Evolutionary conservation across 2,113 vertebrate genomes (phyloP).

Genomic region (Lates calcarifer): DNA sequence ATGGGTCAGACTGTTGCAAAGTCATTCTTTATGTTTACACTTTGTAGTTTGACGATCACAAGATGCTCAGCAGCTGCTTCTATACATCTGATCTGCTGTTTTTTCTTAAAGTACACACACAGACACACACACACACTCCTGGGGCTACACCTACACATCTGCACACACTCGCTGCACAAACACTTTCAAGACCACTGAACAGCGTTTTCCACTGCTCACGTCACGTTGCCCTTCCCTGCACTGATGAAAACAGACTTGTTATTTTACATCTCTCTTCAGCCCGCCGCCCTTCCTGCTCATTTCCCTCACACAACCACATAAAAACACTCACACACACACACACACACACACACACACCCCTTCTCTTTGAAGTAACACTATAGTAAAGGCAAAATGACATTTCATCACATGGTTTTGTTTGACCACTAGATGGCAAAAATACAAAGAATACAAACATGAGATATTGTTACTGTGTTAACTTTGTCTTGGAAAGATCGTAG

Average conservation of each 20-base stretch:
- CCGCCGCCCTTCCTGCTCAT: slow-evolving; percentile 43
- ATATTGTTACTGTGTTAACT: too few relatives aligned
- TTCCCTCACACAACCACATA: slow-evolving; percentile 1
- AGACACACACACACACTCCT: background rate
- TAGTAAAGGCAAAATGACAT: background rate
- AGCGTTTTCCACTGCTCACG: slow-evolving; percentile 40
- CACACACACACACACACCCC: too few relatives aligned
- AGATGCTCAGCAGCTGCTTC: background rate
- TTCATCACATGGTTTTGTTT: background rate
- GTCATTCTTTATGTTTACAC: too few relatives aligned
- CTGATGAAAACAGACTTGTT: slow-evolving; percentile 18
- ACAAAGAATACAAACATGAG: background rate
- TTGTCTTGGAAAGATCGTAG: too few relatives aligned
- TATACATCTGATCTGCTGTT: background rate
- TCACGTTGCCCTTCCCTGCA: background rate
- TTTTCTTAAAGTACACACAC: background rate
- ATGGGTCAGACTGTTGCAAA: background rate
- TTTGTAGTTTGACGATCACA: too few relatives aligned
- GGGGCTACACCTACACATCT: background rate
- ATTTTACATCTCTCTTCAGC: slow-evolving; percentile 26
- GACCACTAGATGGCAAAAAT: background rate
- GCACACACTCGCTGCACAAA: slow-evolving; percentile 3
- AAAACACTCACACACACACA: slow-evolving; percentile 9
- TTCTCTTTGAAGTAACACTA: background rate
- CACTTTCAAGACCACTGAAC: background rate